Percentiles rank a stretch among this genome's conserved stretches.
Evolutionary conservation across 2,797 vertebrate genomes (phyloP).

Genomic region (Smutsia gigantea): DNA sequence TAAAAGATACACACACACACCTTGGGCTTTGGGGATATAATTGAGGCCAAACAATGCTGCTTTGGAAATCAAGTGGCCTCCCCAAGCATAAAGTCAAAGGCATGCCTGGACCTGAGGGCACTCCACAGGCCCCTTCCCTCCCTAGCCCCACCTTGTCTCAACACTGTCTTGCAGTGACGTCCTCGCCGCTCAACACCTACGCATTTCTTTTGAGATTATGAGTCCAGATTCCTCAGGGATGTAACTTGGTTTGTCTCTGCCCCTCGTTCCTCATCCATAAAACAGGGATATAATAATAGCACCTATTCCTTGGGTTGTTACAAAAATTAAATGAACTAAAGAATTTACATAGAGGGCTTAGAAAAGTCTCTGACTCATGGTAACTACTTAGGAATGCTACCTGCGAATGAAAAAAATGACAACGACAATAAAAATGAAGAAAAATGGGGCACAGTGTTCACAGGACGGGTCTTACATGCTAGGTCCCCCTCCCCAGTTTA

Average conservation of each 20-base stretch:
- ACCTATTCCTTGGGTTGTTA: background rate
- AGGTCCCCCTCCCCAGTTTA: background rate
- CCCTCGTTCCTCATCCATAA: background rate
- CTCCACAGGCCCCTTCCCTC: background rate
- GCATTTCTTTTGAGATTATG: background rate
- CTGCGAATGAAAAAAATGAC: too few relatives aligned
- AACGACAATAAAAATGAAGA: background rate
- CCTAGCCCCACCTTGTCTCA: rapidly evolving
- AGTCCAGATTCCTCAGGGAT: background rate
- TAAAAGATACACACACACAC: rapidly evolving
- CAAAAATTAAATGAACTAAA: background rate
- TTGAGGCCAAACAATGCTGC: background rate
- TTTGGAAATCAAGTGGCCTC: background rate
- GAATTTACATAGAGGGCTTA: background rate
- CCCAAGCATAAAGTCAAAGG: background rate
- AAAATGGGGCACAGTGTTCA: background rate
- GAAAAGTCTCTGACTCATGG: background rate
- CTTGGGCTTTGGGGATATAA: background rate
- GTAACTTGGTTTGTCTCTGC: background rate
- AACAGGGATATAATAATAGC: background rate
- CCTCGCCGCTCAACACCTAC: too few relatives aligned
- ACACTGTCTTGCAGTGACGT: background rate
- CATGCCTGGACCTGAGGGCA: background rate
- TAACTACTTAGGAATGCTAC: background rate
- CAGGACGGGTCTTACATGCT: background rate